Evolutionary conservation across 2,113 vertebrate species (phyloP).

Genomic region (Prolemur simus): DNA sequence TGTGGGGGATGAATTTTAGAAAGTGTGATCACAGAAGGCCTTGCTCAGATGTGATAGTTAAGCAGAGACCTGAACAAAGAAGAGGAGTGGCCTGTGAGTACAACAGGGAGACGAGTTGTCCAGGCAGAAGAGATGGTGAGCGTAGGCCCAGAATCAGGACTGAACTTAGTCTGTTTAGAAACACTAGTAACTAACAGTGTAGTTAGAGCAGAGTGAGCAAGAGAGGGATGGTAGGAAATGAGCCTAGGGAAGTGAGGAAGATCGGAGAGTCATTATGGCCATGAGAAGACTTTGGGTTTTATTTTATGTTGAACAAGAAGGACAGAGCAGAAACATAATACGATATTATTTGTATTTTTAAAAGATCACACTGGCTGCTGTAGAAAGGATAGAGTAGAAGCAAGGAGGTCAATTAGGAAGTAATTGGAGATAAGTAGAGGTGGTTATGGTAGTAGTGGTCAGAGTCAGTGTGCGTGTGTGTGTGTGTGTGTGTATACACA

Average conservation of each 20-base stretch:
- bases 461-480: not conserved
- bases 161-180: not conserved
- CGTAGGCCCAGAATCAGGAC: not conserved
- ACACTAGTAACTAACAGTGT: not conserved
- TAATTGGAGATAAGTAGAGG: not conserved
- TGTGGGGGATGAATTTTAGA: not conserved
- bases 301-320: not conserved
- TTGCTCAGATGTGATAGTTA: not conserved
- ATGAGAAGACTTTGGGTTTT: not conserved
- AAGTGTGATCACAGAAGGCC: not conserved
- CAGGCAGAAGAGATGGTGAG: not conserved
- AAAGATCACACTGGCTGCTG: not conserved
- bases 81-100: no score
- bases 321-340: not conserved
- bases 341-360: not conserved
- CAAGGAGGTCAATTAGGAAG: not conserved
- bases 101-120: not conserved
- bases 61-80: not conserved
- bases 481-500: not conserved
- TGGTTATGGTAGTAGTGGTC: not conserved
- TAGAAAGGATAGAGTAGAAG: not conserved
- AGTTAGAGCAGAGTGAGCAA: not conserved
- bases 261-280: not conserved
- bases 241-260: not conserved
- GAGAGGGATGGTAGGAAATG: not conserved